Evolutionary conservation across 2,888 invertebrate genomes (phyloP), one percentile per base, ranked within the genome.

Genomic region (Microctonus aethiopoides): DNA sequence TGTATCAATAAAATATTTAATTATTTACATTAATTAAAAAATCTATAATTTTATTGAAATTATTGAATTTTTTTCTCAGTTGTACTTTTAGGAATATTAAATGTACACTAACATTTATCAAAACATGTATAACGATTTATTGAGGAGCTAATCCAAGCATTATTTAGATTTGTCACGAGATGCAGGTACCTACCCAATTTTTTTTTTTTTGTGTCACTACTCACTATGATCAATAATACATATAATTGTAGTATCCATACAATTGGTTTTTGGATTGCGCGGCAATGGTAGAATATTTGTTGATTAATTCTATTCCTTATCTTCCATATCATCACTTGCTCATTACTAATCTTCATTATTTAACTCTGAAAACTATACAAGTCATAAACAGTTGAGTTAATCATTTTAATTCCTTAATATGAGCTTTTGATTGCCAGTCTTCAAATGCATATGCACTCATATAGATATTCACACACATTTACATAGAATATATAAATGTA

Each of bases 91-190:
- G 32, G 32, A 57, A 16, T 11, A 57, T 16, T 20, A 3, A 57
- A 32, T 6, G 20, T 9, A n/a, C 4, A 32, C 9, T 34, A 10
- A 11, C 29, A 41, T 20, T 80, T 84, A 84, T 84, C 84, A 84
- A 84, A 84, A 84, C 84, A 84, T 84, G 84, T 84, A 84, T 84
- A 84, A 84, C 84, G 84, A 84, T 84, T 84, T 84, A 84, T 84
- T 84, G 83, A 83, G 81, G 81, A 84, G 77, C 84, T 84, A 84
- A 63, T 84, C 75, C 79, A 84, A 84, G 84, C 84, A 84, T 80
- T 80, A 80, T 81, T 75, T 81, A 81, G 81, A 83, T 80, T 83
- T 66, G 9, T 81, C 79, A 82, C 80, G 80, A 83, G 82, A 84
- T 81, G 83, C 83, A 84, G 83, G 84, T 83, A 84, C 83, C 84